These are phyloP conservation scores for Bagarius yarrelli DNA, from an alignment of 2,113 vertebrate genomes.

Conservation along the genomic window DNA sequence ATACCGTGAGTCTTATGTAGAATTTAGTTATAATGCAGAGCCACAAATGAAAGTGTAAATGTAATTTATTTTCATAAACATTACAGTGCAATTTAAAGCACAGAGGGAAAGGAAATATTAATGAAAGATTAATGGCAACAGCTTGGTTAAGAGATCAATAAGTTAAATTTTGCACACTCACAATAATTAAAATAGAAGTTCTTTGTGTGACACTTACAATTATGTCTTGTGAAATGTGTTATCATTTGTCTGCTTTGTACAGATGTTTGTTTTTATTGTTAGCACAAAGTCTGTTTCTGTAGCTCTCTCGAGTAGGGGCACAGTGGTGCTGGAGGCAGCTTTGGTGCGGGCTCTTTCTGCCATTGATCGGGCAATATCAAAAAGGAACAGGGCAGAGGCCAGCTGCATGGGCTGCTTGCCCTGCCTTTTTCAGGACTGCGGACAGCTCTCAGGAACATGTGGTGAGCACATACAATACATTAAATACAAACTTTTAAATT, in stretches of 20 bases:
- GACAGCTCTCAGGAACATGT: constrained; percentile 69
- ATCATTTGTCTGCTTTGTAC: neutral
- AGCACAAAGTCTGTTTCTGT: neutral
- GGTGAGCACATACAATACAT: constrained; percentile 58
- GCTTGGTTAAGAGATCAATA: neutral
- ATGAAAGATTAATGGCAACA: neutral
- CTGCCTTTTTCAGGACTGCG: constrained; percentile 81
- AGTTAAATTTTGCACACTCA: neutral
- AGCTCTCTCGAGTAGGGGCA: constrained; percentile 83
- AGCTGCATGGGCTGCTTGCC: constrained; percentile 74
- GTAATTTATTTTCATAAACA: neutral
- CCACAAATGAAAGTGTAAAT: neutral
- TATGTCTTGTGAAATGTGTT: neutral
- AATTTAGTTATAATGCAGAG: neutral
- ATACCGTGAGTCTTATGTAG: neutral
- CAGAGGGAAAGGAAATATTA: neutral
- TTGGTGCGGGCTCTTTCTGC: constrained; percentile 76
- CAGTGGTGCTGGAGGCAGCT: constrained; percentile 80
- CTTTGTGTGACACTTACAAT: neutral
- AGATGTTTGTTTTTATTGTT: neutral
- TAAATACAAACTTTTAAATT: neutral
- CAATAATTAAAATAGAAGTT: neutral
- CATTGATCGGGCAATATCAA: constrained; percentile 69
- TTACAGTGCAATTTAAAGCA: neutral
- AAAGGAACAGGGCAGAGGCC: constrained; percentile 65